phyloP scores from a whole-genome alignment of 2,797 vertebrate genomes.

The Muscicapa striata region DNA sequence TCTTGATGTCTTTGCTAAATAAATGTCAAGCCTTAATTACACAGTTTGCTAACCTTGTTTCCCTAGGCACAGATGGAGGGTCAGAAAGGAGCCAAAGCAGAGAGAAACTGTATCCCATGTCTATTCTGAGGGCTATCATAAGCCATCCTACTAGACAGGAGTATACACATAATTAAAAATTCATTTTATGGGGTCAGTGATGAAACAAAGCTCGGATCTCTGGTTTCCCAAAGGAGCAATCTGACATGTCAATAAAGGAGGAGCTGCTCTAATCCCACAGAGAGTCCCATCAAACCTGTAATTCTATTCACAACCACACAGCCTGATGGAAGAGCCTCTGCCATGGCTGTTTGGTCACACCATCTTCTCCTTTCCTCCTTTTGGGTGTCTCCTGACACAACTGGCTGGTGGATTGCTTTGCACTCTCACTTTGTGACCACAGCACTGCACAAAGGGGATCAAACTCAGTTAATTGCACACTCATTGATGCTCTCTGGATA shows the following conservation, averaged over 20 bases:
- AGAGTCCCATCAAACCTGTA: neutral
- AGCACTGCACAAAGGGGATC: fast-evolving
- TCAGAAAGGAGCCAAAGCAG: conserved; percentile 21
- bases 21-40: conserved; percentile 60
- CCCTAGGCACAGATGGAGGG: conserved; percentile 47
- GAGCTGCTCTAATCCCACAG: neutral
- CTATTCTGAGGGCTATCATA: conserved; percentile 46
- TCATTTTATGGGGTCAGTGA: conserved; percentile 48
- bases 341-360: neutral
- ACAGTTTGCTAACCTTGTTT: conserved; percentile 61
- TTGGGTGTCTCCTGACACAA: neutral
- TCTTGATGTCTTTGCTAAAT: conserved; percentile 46
- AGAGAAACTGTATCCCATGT: neutral
- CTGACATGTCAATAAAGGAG: conserved; percentile 30
- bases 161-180: conserved; percentile 60
- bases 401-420: neutral
- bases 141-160: conserved; percentile 25
- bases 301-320: neutral
- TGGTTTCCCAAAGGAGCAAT: neutral
- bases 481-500: neutral
- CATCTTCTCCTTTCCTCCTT: neutral
- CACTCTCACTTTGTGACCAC: fast-evolving
- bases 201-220: conserved; percentile 33
- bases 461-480: neutral
- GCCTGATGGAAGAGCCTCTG: neutral